A percentile compares a stretch with the other conserved stretches of the same genome.
These are phyloP conservation scores for Orycteropus afer DNA, from an alignment of 2,113 vertebrate genomes.

Conservation along the genomic window DNA sequence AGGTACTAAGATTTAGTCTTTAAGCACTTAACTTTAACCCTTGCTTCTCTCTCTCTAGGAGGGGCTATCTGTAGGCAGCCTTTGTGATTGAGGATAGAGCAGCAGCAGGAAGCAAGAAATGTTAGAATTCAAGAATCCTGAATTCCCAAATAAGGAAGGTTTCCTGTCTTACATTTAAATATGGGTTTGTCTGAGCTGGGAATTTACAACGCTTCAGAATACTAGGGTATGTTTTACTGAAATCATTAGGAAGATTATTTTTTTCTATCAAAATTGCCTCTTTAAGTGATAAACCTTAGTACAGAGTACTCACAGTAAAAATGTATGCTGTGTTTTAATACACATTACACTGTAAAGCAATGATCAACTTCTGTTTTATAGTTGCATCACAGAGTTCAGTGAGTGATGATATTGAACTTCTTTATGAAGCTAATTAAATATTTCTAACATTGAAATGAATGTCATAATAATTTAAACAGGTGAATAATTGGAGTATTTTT, in stretches of 20 bases:
- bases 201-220: constrained; percentile 79
- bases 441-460: constrained; percentile 53
- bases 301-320: constrained; percentile 63
- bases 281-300: constrained; percentile 55
- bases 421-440: constrained; percentile 62
- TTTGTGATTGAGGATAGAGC: constrained; percentile 82
- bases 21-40: constrained; percentile 76
- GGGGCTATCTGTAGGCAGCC: constrained; percentile 79
- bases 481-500: constrained; percentile 40
- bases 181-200: constrained; percentile 78
- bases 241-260: constrained; percentile 76
- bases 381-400: constrained; percentile 50
- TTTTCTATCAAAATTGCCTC: constrained; percentile 54
- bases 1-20: constrained; percentile 60
- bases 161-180: constrained; percentile 79
- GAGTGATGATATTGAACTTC: constrained; percentile 54
- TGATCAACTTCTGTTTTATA: constrained; percentile 44
- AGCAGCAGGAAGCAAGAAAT: constrained; percentile 81
- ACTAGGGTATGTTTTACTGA: constrained; percentile 80
- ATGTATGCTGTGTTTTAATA: constrained; percentile 42
- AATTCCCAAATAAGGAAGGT: constrained; percentile 81
- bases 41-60: constrained; percentile 81
- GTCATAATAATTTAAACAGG: neutral
- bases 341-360: constrained; percentile 45
- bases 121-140: constrained; percentile 80